Evolutionary conservation across 2,797 vertebrate species (phyloP).

Genomic region (Dicrostonyx torquatus): DNA sequence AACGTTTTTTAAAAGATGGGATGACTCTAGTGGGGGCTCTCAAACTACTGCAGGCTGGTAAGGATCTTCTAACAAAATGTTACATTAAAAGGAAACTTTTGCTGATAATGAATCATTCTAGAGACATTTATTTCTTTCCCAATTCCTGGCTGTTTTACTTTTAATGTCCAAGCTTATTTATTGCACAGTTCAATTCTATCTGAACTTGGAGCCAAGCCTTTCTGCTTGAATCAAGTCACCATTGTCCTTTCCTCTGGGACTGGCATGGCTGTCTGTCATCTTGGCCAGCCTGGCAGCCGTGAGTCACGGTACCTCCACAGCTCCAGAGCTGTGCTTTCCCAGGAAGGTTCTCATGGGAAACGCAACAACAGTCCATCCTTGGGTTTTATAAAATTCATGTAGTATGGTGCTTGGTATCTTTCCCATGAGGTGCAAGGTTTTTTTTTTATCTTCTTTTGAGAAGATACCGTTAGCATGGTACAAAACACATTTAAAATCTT

Average conservation of each 20-base stretch:
- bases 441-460: constrained; percentile 66
- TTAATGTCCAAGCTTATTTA: constrained; percentile 8
- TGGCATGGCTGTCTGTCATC: constrained; percentile 44
- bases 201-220: background rate
- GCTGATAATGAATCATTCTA: constrained; percentile 24
- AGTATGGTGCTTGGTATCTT: constrained; percentile 57
- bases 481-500: constrained; percentile 52
- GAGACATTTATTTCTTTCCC: constrained; percentile 48
- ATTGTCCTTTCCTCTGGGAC: constrained; percentile 40
- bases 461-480: constrained; percentile 69
- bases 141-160: background rate
- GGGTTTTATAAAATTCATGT: constrained; percentile 67
- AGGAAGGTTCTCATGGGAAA: constrained; percentile 68
- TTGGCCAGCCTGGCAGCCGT: constrained; percentile 49
- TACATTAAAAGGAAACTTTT: constrained; percentile 33
- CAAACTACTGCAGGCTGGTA: background rate
- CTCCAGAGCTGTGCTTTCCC: constrained; percentile 64
- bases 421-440: constrained; percentile 75
- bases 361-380: constrained; percentile 39
- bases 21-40: background rate
- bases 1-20: constrained; percentile 7
- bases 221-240: constrained; percentile 41
- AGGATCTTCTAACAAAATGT: constrained; percentile 56
- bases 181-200: background rate
- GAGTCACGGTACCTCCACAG: constrained; percentile 47